A percentile compares a stretch with the other conserved stretches of the same genome.
These are phyloP conservation scores for Aurelia sp. DNA, from an alignment of 30 jellyfish, hydroid and myxozoan genomes.

Conservation along the genomic window DNA sequence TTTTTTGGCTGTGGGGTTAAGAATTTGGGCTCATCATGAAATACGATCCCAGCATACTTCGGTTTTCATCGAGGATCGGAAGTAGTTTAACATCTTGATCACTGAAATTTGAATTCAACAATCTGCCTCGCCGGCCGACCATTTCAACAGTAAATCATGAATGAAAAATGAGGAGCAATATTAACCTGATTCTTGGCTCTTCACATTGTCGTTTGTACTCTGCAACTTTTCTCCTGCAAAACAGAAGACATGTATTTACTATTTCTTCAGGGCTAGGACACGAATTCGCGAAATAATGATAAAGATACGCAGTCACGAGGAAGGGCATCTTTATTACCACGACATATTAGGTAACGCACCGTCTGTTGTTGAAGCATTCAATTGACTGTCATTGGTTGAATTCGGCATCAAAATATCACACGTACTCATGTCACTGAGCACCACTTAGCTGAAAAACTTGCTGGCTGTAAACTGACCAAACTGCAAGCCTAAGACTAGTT, in stretches of 20 bases:
- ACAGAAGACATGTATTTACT: background rate
- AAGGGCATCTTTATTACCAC: too few relatives aligned
- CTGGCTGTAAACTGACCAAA: background rate
- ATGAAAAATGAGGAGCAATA: background rate
- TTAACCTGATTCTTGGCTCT: slow-evolving; percentile 11
- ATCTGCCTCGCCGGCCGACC: too few relatives aligned
- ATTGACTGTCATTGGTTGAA: slow-evolving; percentile 31
- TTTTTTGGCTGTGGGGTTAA: too few relatives aligned
- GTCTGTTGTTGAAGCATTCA: slow-evolving; percentile 20
- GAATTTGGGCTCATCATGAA: too few relatives aligned
- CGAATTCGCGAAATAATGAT: background rate
- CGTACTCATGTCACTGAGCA: slow-evolving; percentile 51
- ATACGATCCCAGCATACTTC: too few relatives aligned
- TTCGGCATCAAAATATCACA: slow-evolving; percentile 32
- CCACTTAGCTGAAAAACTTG: background rate
- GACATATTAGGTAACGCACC: background rate
- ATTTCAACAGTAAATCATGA: background rate
- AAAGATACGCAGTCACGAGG: too few relatives aligned
- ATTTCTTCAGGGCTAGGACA: background rate
- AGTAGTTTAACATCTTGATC: too few relatives aligned
- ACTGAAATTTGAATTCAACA: too few relatives aligned
- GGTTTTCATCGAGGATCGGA: too few relatives aligned
- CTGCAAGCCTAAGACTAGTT: too few relatives aligned
- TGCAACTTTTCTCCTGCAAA: slow-evolving; percentile 4
- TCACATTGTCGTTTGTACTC: background rate